These are phyloP conservation scores for Hippocampus guttulatus DNA, from an alignment of 2,113 vertebrate genomes.

Conservation along the genomic window DNA sequence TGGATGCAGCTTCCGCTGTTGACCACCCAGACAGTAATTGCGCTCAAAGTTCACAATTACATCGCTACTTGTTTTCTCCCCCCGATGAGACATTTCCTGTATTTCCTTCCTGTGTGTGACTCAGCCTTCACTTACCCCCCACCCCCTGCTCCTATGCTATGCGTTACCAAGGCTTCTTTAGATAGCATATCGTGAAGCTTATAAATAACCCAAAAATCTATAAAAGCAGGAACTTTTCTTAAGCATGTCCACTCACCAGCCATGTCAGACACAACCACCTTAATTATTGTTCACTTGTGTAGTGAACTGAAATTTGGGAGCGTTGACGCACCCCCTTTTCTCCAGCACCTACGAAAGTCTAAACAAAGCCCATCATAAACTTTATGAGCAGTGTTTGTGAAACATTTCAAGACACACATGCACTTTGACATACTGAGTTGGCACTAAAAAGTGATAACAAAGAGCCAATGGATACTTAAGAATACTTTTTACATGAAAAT, in stretches of 20 bases:
- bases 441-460: neutral
- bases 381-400: neutral
- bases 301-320: too few relatives aligned
- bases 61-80: slow-evolving; percentile 57
- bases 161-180: slow-evolving; percentile 7
- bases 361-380: neutral
- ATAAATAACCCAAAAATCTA: neutral
- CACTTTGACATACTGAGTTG: neutral
- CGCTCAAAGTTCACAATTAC: slow-evolving; percentile 56
- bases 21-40: slow-evolving; percentile 67
- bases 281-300: neutral
- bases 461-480: neutral
- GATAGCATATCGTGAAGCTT: neutral
- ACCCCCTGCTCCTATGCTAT: slow-evolving; percentile 3
- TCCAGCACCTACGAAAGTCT: neutral
- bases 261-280: neutral
- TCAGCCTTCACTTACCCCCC: slow-evolving; percentile 25
- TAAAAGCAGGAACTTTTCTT: neutral
- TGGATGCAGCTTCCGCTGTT: slow-evolving; percentile 31
- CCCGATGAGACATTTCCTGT: slow-evolving; percentile 62
- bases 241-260: neutral
- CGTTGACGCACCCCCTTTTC: too few relatives aligned
- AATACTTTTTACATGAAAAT: too few relatives aligned
- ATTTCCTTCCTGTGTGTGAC: slow-evolving; percentile 63
- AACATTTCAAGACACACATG: neutral